These are phyloP conservation scores for Erebia ligea DNA, from an alignment of 2,888 invertebrate species.

Conservation along the genomic window DNA sequence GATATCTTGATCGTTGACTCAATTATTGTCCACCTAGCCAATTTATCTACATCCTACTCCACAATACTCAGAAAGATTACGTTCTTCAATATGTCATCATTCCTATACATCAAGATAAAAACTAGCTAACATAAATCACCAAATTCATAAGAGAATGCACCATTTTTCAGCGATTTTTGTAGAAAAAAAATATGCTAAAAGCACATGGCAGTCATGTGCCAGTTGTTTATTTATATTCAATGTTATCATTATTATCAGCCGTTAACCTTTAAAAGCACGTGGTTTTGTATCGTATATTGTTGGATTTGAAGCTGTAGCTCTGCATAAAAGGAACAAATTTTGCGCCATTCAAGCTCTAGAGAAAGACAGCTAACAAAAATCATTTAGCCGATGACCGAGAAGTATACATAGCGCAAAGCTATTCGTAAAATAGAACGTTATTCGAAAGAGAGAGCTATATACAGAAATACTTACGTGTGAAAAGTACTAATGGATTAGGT, in stretches of 20 bases:
- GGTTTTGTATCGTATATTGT: slow-evolving; percentile 76
- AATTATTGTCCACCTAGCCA: slow-evolving; percentile 6
- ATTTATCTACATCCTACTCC: slow-evolving; percentile 17
- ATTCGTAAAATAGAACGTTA: slow-evolving; percentile 82
- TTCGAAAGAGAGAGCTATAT: slow-evolving; percentile 68
- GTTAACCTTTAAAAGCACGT: slow-evolving; percentile 77
- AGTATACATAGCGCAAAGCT: slow-evolving; percentile 83
- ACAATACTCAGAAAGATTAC: slow-evolving; percentile 22
- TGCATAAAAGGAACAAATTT: slow-evolving; percentile 78
- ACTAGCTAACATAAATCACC: not conserved
- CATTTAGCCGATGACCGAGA: slow-evolving; percentile 81
- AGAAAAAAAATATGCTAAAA: slow-evolving; percentile 7
- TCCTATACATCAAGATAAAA: slow-evolving; percentile 3
- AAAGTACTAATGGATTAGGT: slow-evolving; percentile 66
- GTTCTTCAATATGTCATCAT: slow-evolving; percentile 10
- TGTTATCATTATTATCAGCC: slow-evolving; percentile 78
- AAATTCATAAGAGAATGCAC: not conserved
- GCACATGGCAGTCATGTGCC: slow-evolving; percentile 40
- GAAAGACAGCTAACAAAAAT: slow-evolving; percentile 82
- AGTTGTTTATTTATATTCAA: slow-evolving; percentile 76
- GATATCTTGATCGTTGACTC: slow-evolving; percentile 11
- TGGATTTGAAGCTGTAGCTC: slow-evolving; percentile 82
- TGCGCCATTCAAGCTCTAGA: slow-evolving; percentile 81
- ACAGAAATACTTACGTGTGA: slow-evolving; percentile 51
- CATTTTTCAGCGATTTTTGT: not conserved